Evolutionary conservation across 2,888 invertebrate genomes (phyloP).

Genomic region (Lucinisca nassula): DNA sequence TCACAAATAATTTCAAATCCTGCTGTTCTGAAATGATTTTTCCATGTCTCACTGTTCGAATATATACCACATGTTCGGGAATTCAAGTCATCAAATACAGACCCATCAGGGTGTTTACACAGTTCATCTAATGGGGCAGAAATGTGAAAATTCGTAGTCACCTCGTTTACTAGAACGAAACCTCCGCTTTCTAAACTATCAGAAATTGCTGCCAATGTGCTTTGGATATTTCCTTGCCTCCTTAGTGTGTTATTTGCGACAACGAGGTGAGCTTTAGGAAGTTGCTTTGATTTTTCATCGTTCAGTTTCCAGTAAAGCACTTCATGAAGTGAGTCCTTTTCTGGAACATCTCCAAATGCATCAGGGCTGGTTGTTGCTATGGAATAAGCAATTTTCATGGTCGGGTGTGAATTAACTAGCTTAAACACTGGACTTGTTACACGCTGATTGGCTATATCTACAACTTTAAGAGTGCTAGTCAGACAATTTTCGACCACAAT

Average conservation of each 20-base stretch:
- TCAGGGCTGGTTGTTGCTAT: conserved; percentile 89
- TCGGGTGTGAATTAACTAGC: conserved; percentile 91
- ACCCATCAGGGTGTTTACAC: conserved; percentile 24
- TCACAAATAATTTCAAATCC: conserved; percentile 90
- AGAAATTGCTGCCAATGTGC: conserved; percentile 74
- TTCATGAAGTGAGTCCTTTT: conserved; percentile 84
- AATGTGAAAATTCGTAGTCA: conserved; percentile 85
- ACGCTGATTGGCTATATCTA: conserved; percentile 90
- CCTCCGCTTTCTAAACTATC: conserved; percentile 91
- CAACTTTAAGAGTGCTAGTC: conserved; percentile 85
- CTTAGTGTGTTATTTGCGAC: conserved; percentile 82
- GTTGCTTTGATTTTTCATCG: conserved; percentile 87
- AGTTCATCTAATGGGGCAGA: conserved; percentile 76
- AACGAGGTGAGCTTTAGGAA: conserved; percentile 81
- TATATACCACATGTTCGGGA: conserved; percentile 71
- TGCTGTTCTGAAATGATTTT: conserved; percentile 75
- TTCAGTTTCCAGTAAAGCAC: conserved; percentile 91
- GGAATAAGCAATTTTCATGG: conserved; percentile 90
- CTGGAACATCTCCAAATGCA: conserved; percentile 85
- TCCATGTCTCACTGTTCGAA: conserved; percentile 77
- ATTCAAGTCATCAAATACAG: conserved; percentile 43
- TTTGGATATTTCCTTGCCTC: conserved; percentile 71
- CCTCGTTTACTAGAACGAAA: conserved; percentile 88
- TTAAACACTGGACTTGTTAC: conserved; percentile 74
- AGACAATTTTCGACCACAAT: conserved; percentile 66